phyloP scores from a whole-genome alignment of 2,113 vertebrate species.

The Romanogobio albipinnatus region DNA sequence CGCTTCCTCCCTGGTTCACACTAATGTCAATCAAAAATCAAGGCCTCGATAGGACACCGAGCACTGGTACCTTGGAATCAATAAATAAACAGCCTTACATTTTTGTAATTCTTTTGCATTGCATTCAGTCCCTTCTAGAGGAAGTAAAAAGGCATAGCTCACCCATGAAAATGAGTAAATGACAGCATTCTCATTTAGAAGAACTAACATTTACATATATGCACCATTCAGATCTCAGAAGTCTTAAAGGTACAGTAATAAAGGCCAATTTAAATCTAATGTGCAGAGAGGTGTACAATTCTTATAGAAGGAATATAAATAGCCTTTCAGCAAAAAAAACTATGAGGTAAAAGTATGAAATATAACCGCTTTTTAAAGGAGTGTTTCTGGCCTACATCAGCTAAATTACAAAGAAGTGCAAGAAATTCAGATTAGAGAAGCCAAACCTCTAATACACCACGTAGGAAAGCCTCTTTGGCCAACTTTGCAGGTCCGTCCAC shows the following conservation, averaged over 20 bases:
- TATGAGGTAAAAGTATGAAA: neutral
- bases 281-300: neutral
- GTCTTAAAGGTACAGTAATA: neutral
- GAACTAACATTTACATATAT: neutral
- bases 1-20: neutral
- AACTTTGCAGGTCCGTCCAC: slow-evolving; percentile 95
- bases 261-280: neutral
- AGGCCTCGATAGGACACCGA: neutral
- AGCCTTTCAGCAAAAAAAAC: neutral
- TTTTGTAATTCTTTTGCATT: neutral
- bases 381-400: neutral
- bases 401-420: neutral
- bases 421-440: neutral
- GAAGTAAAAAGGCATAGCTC: too few species aligned
- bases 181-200: too few species aligned
- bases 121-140: neutral
- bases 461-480: slow-evolving; percentile 92
- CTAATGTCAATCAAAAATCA: neutral
- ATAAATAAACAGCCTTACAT: neutral
- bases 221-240: neutral
- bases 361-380: neutral
- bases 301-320: neutral
- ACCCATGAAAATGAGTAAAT: too few species aligned
- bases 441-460: slow-evolving; percentile 89
- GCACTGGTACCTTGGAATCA: neutral